A percentile compares a stretch with the other conserved stretches of the same genome.
Evolutionary conservation across 2,888 invertebrate genomes (phyloP).

Genomic region (Anoncus sp.): DNA sequence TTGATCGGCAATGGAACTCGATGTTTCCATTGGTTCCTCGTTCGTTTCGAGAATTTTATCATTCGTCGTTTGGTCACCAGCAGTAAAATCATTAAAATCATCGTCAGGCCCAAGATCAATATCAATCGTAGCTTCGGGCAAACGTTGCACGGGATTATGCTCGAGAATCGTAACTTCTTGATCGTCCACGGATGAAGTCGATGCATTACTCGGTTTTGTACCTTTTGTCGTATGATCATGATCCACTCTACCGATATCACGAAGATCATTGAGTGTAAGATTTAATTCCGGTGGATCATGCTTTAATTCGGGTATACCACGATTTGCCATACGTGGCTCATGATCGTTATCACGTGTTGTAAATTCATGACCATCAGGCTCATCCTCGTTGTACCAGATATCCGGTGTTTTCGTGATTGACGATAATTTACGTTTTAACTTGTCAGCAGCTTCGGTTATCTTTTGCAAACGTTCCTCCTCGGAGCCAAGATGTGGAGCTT

Average conservation of each 20-base stretch:
- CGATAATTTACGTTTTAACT: conserved; percentile 77
- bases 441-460: conserved; percentile 78
- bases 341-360: conserved; percentile 21
- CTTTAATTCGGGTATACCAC: conserved; percentile 71
- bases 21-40: background rate
- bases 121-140: conserved; percentile 37
- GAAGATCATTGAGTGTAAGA: conserved; percentile 75
- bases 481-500: conserved; percentile 73
- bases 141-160: conserved; percentile 26
- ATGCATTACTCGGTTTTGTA: background rate
- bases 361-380: background rate
- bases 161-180: conserved; percentile 44
- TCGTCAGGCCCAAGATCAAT: conserved; percentile 46
- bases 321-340: conserved; percentile 56
- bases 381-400: conserved; percentile 67
- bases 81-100: conserved; percentile 8
- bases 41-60: background rate
- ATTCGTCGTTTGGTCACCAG: background rate
- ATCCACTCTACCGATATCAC: conserved; percentile 78
- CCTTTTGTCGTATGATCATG: conserved; percentile 61
- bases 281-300: conserved; percentile 76
- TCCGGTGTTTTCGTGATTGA: conserved; percentile 68
- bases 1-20: background rate
- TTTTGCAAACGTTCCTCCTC: conserved; percentile 79
- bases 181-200: conserved; percentile 30